A percentile compares a stretch with the other conserved stretches of the same genome.
These are phyloP conservation scores for Zoanthus solanderi DNA, from an alignment of 92 coral and sea anemone genomes.

Conservation along the genomic window DNA sequence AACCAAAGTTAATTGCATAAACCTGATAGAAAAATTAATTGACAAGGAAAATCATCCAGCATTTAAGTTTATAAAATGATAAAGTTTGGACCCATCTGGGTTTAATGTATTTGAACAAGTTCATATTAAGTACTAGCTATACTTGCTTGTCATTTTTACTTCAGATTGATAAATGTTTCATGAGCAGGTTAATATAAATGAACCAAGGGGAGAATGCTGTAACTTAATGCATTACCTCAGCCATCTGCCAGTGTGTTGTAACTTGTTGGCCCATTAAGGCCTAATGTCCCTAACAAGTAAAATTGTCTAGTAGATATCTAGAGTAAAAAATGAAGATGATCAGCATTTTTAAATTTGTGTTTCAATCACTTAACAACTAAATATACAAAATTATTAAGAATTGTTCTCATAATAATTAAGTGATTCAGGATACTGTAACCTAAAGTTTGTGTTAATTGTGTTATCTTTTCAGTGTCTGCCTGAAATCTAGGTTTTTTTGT, in stretches of 20 bases:
- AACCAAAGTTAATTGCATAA: slow-evolving; percentile 35
- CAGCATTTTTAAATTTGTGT: slow-evolving; percentile 15
- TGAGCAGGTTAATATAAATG: too few relatives aligned
- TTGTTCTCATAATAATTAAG: background rate
- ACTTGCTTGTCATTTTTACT: background rate
- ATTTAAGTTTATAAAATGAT: background rate
- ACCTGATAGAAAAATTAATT: slow-evolving; percentile 6
- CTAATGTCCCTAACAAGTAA: slow-evolving; percentile 17
- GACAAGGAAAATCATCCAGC: slow-evolving; percentile 9
- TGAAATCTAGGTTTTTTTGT: slow-evolving; percentile 5
- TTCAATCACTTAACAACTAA: slow-evolving; percentile 18
- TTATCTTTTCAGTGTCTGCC: slow-evolving; percentile 13
- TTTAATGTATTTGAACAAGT: slow-evolving; percentile 20
- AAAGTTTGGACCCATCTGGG: slow-evolving; percentile 12
- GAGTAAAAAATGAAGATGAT: slow-evolving; percentile 1
- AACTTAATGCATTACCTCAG: slow-evolving; percentile 17
- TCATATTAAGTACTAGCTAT: background rate
- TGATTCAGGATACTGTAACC: slow-evolving; percentile 13
- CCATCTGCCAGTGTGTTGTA: slow-evolving; percentile 8
- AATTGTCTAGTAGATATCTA: slow-evolving; percentile 3
- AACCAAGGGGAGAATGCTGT: slow-evolving; percentile 13
- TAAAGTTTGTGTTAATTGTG: slow-evolving; percentile 4
- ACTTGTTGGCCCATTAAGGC: slow-evolving; percentile 14
- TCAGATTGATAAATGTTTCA: too few relatives aligned
- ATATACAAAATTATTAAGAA: slow-evolving; percentile 15